Base-by-base conservation (phyloP, 2,888 invertebrate species). In the Prosopocoilus inquinatus region DNA sequence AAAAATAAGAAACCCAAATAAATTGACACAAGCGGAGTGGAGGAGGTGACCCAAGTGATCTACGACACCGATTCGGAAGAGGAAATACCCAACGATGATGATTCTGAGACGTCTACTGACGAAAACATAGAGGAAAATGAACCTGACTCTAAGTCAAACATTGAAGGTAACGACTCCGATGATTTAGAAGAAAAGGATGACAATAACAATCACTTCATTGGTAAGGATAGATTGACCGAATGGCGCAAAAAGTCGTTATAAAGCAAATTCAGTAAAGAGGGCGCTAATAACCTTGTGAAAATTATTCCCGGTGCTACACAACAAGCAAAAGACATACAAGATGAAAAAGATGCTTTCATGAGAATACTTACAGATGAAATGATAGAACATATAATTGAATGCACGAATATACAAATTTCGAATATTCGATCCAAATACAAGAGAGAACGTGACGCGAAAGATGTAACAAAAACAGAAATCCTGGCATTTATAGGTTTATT, bases 401-500 rank as follows among this genome's bases (percentile, higher is more conserved):
- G n/a, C n/a, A n/a, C n/a, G n/a, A n/a, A n/a, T n/a, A n/a, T n/a
- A n/a, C n/a, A n/a, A n/a, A n/a, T n/a, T n/a, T n/a, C n/a, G n/a
- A n/a, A n/a, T n/a, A n/a, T n/a, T n/a, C n/a, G n/a, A n/a, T n/a
- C n/a, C n/a, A n/a, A n/a, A n/a, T 64, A 57, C 59, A 32, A 48
- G 2, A 38, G 64, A 34, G 36, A 15, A 50, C 38, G 61, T 55
- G 57, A 60, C 45, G 62, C 63, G 34, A 61, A 59, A 47, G 46
- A 63, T 38, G 38, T 39, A 20, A 57, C 59, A 49, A 54, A 57
- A 46, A 55, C 36, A 9, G 59, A 66, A 57, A 50, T 63, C 12
- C 43, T 57, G 34, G 65, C 60, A 9, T 62, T 66, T 47, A 39
- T 64, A 9, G 60, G 64, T 9, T 57, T 63, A 34, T 50, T 62